A percentile compares a stretch with the other conserved stretches of the same genome.
phyloP scores from a whole-genome alignment of 2,113 vertebrate genomes.

The Bos javanicus region DNA sequence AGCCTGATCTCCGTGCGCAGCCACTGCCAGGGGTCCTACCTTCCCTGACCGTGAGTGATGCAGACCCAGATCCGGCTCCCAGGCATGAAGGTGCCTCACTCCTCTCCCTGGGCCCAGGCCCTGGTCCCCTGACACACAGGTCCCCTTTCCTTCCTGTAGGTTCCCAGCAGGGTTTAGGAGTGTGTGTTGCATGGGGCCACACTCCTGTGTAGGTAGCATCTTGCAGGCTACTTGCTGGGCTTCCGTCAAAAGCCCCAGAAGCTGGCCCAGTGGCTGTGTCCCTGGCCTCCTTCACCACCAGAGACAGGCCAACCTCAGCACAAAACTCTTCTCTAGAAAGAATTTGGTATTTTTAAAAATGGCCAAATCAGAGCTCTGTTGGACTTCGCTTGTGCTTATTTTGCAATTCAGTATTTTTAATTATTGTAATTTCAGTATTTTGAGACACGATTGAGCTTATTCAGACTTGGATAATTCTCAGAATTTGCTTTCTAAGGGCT shows the following conservation, averaged over 20 bases:
- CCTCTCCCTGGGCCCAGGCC: neutral
- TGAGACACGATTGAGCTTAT: neutral
- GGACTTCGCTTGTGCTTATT: neutral
- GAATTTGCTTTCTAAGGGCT: slow-evolving; percentile 1
- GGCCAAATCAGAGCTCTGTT: neutral
- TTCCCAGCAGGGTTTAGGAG: neutral
- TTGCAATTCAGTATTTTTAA: neutral
- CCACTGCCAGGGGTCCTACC: accelerated
- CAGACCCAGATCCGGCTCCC: neutral
- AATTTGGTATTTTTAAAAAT: neutral
- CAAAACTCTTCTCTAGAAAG: neutral
- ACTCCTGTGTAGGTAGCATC: neutral
- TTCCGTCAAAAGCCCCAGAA: neutral
- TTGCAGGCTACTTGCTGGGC: neutral
- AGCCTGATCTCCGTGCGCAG: neutral
- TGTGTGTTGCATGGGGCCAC: accelerated
- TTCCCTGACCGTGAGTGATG: neutral
- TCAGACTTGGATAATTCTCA: neutral
- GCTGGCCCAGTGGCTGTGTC: neutral
- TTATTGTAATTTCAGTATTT: neutral
- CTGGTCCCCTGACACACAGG: neutral
- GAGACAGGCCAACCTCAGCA: neutral
- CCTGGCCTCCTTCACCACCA: neutral
- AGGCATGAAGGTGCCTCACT: neutral
- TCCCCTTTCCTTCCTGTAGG: neutral